Evolutionary conservation across 2,797 vertebrate genomes (phyloP), one percentile per base, ranked within the genome.

Genomic region (Argentina silus): DNA sequence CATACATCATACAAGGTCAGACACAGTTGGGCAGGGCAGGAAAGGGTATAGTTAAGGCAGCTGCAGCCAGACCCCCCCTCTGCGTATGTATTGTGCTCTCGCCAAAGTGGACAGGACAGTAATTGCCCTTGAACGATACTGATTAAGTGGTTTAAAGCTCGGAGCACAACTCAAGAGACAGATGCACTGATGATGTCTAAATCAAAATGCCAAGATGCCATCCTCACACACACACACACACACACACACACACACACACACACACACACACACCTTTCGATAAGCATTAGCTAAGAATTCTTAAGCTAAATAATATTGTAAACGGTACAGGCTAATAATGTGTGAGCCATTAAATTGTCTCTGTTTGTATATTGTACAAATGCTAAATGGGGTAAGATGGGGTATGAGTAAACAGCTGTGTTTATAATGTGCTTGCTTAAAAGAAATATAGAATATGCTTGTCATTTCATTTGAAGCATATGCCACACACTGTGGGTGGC

Each of bases 401-500:
- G 4, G 4, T 36, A 36, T 36, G 27, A 36, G 27, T 4, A 36
- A 36, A 36, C 27, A 36, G 27, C 27, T 36, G 27, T 36, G 27
- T 36, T 36, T 36, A 27, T 11, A 61, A 21, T 61, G 23, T 7
- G 1, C 23, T 61, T 14, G 59, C 59, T 61, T 42, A 15, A 17
- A 55, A 5, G n/a, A n/a, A 55, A n/a, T 55, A 6, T 55, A 55
- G 14, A 51, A 10, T n/a, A 12, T 50, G 73, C 76, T 69, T 73
- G 74, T 80, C 55, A 70, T 70, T 77, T 75, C 62, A 64, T 81
- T 71, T 70, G 44, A 79, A 79, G 75, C 83, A 7, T 89, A 86
- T 87, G 83, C 78, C 82, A 62, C 81, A 70, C 80, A 73, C 71
- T 74, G 67, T 76, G 75, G 80, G 77, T 76, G 67, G 81, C 77